A percentile compares a stretch with the other conserved stretches of the same genome.
Evolutionary conservation across 2,113 vertebrate species (phyloP).

Genomic region (Hippocampus comes): DNA sequence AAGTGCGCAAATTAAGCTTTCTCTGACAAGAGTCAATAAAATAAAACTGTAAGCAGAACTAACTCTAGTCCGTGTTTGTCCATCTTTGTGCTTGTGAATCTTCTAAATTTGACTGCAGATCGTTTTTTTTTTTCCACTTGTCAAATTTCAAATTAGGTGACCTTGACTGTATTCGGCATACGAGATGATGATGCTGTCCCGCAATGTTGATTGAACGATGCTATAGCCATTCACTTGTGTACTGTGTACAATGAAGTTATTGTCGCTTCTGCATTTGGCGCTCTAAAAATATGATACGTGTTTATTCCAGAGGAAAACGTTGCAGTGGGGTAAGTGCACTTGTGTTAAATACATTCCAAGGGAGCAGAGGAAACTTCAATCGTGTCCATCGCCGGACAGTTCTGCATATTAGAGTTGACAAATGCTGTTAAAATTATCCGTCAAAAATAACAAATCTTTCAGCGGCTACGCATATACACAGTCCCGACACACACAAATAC

Average conservation of each 20-base stretch:
- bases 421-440: slow-evolving; percentile 61
- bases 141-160: no score
- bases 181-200: neutral
- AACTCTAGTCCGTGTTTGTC: no score
- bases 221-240: neutral
- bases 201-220: neutral
- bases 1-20: no score
- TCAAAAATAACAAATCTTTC: slow-evolving; percentile 61
- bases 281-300: slow-evolving; percentile 17
- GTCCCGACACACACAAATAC: slow-evolving; percentile 9
- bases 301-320: slow-evolving; percentile 17
- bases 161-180: no score
- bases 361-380: slow-evolving; percentile 50
- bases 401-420: slow-evolving; percentile 59
- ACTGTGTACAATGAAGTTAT: neutral
- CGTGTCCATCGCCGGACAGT: slow-evolving; percentile 43
- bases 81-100: no score
- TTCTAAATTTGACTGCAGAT: no score
- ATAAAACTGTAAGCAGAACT: no score
- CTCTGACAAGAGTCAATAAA: no score
- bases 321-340: slow-evolving; percentile 30
- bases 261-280: slow-evolving; percentile 2
- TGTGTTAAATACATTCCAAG: slow-evolving; percentile 51
- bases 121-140: no score
- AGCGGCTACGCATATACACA: slow-evolving; percentile 30